phyloP scores from a whole-genome alignment of 2,888 invertebrate genomes.

The Drosophila merina region DNA sequence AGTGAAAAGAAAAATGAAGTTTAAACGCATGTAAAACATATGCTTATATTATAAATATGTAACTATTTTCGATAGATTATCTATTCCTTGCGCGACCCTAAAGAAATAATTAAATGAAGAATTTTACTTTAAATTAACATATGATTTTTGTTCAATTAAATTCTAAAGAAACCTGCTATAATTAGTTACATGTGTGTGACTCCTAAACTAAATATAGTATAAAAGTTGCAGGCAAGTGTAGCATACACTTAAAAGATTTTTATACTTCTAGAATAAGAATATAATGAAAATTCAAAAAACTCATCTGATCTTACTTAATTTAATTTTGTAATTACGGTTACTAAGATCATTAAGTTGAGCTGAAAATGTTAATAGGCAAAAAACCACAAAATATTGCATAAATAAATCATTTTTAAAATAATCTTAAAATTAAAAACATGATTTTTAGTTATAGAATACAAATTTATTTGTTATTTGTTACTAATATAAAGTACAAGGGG shows the following conservation, averaged over 20 bases:
- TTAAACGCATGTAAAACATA: conserved; percentile 66
- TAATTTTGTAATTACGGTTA: conserved; percentile 66
- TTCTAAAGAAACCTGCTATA: neutral
- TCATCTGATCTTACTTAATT: conserved; percentile 75
- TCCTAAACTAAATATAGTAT: conserved; percentile 60
- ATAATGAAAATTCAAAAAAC: conserved; percentile 43
- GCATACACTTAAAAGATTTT: conserved; percentile 63
- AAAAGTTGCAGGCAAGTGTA: conserved; percentile 64
- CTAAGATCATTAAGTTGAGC: conserved; percentile 75
- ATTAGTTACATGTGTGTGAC: neutral
- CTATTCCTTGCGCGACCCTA: neutral
- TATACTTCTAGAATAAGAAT: conserved; percentile 54
- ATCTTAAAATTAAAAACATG: conserved; percentile 47
- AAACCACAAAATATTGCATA: conserved; percentile 66
- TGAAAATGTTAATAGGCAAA: conserved; percentile 58
- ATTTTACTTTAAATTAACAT: conserved; percentile 53
- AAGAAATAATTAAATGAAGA: conserved; percentile 14
- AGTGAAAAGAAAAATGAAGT: neutral
- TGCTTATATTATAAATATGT: conserved; percentile 72
- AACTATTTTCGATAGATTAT: conserved; percentile 50
- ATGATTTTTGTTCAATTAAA: conserved; percentile 42
- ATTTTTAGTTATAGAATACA: conserved; percentile 2
- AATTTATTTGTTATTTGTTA: neutral
- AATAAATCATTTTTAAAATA: conserved; percentile 63
- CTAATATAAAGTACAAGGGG: too few relatives aligned